Conservation (phyloP, 2,113 vertebrate species). For the Chaenocephalus aceratus region DNA sequence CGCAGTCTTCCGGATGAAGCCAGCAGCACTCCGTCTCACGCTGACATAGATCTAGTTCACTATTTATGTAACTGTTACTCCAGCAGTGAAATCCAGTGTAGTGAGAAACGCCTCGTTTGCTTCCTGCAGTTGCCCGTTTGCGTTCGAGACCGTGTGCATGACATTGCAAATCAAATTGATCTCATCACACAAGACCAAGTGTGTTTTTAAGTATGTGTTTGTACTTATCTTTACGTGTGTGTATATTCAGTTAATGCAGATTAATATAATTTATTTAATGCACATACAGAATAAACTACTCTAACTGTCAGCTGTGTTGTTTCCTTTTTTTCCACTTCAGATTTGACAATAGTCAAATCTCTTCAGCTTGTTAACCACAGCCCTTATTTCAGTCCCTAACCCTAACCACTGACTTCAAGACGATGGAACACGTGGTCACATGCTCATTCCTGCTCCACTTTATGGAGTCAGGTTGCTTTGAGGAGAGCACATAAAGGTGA, state of each 20-base stretch:
- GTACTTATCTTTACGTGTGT: slow-evolving; percentile 52
- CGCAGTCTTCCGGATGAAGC: slow-evolving; percentile 49
- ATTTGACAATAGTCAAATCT: slow-evolving; percentile 1
- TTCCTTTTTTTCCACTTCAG: background rate
- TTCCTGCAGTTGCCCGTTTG: slow-evolving; percentile 61
- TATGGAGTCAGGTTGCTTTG: no score
- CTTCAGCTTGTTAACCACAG: no score
- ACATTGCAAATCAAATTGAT: slow-evolving; percentile 39
- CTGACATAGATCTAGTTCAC: slow-evolving; percentile 70
- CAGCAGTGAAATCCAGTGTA: slow-evolving; percentile 71
- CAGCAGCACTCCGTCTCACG: slow-evolving; percentile 47
- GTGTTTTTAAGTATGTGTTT: slow-evolving; percentile 60
- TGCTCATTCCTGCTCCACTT: no score
- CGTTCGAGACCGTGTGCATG: slow-evolving; percentile 70
- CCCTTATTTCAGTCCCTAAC: no score
- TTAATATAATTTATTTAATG: slow-evolving; percentile 73
- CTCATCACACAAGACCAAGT: slow-evolving; percentile 20
- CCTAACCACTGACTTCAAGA: no score
- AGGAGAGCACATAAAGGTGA: no score
- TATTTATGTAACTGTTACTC: slow-evolving; percentile 73
- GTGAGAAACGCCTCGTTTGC: slow-evolving; percentile 60
- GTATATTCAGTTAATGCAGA: slow-evolving; percentile 40
- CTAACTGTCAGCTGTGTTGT: slow-evolving; percentile 45
- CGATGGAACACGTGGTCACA: no score
- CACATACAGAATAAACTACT: slow-evolving; percentile 71